phyloP scores from a whole-genome alignment of 1,140 invertebrate genomes.

The Scaptodrosophila lebanonensis region DNA sequence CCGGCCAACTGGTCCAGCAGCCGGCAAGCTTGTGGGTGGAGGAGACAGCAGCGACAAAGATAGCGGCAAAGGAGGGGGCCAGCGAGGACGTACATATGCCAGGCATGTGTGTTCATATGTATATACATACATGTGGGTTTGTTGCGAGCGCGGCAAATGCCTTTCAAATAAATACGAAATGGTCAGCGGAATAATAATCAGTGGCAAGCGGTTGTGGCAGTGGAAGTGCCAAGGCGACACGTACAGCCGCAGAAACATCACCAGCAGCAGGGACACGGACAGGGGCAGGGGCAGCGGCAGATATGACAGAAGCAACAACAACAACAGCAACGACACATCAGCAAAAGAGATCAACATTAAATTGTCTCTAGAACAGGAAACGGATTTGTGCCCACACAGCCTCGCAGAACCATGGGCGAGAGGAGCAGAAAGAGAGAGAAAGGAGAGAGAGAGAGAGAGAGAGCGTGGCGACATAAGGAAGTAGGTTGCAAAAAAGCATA shows the following conservation, averaged over 20 bases:
- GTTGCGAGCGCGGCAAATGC: slow-evolving; percentile 52
- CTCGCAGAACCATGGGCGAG: background rate
- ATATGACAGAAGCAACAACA: slow-evolving; percentile 1
- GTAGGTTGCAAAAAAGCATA: no score
- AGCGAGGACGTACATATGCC: slow-evolving; percentile 22
- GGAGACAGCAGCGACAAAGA: slow-evolving; percentile 6
- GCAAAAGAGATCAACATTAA: slow-evolving; percentile 44
- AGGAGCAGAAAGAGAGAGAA: background rate
- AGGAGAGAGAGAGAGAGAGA: background rate
- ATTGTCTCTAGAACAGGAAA: slow-evolving; percentile 46
- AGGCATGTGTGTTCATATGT: slow-evolving; percentile 18
- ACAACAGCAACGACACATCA: background rate
- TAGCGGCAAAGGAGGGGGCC: slow-evolving; percentile 22
- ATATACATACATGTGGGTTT: slow-evolving; percentile 21
- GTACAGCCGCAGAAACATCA: slow-evolving; percentile 31
- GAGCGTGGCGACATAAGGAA: no score
- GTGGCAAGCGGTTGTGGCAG: slow-evolving; percentile 20
- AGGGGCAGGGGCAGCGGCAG: no score
- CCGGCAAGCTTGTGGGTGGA: background rate
- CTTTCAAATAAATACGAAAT: slow-evolving; percentile 75
- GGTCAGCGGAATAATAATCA: slow-evolving; percentile 74
- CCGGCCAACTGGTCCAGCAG: slow-evolving; percentile 3
- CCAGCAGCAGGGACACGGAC: background rate
- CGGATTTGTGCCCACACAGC: slow-evolving; percentile 36
- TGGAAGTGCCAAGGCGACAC: slow-evolving; percentile 57